These are phyloP conservation scores for Cyclina sinensis DNA, from an alignment of 1,140 invertebrate genomes.

Conservation along the genomic window DNA sequence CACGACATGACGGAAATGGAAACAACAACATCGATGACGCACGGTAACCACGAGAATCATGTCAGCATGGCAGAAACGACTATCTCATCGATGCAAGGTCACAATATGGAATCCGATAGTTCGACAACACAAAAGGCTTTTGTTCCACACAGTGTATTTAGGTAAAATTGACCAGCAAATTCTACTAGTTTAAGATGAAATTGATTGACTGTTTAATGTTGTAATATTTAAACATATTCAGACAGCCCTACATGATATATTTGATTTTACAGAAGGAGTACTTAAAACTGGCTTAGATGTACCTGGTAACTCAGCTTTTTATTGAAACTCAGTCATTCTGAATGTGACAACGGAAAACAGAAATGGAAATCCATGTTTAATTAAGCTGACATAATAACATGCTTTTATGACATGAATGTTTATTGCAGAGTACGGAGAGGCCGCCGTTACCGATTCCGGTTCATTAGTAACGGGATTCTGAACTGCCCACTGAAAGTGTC, in stretches of 20 bases:
- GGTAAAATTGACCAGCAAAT: constrained; percentile 39
- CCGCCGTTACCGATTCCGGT: constrained; percentile 75
- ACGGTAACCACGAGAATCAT: neutral
- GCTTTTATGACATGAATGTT: too few relatives aligned
- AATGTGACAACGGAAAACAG: too few relatives aligned
- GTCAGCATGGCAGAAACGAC: neutral
- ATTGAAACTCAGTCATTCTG: too few relatives aligned
- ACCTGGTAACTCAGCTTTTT: too few relatives aligned
- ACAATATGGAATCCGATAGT: neutral
- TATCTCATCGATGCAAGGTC: neutral
- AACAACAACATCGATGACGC: neutral
- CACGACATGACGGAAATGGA: neutral
- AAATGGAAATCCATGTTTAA: too few relatives aligned
- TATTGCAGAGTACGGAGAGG: constrained; percentile 65
- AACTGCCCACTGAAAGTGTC: constrained; percentile 88
- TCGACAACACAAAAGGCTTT: neutral
- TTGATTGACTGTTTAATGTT: too few relatives aligned
- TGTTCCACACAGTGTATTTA: constrained; percentile 60
- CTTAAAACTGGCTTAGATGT: too few relatives aligned
- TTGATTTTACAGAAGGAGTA: too few relatives aligned
- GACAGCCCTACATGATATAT: too few relatives aligned
- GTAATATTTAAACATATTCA: too few relatives aligned
- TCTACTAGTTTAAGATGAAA: too few relatives aligned
- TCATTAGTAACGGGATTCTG: constrained; percentile 75
- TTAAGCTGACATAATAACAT: too few relatives aligned